Base-by-base conservation (phyloP, 53 echinoderm and acorn worm genomes). In the Holothuria leucospilota region DNA sequence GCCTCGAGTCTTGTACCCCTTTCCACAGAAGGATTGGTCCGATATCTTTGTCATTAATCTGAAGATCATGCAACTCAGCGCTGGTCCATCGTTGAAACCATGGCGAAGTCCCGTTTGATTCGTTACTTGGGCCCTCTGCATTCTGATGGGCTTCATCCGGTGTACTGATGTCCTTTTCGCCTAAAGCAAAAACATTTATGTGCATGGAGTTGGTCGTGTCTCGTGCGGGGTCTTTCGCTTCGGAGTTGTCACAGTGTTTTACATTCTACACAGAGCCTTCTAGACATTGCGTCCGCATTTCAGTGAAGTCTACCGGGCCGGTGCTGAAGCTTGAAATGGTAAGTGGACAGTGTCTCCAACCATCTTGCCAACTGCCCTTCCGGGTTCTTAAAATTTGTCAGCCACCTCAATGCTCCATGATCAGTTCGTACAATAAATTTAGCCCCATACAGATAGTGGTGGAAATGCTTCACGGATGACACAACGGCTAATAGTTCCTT, bases 21-120 rank as follows among this genome's bases (percentile, higher is more conserved):
- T 71, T 71, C 86, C 86, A 86, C 7, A 71, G 58, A 20, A 71
- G 24, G 25, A 85, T 58, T 5, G 82, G 82, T 20, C 63, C 46
- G 38, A 62, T 62, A 46, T 82, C 82, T 15, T 39, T 63, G 64
- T 61, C 82, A 20, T 82, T 4, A 16, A 62, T 9, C 30, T 59
- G 82, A 28, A 82, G 30, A 6, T 81, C 63, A 16, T 62, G 29
- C 20, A 81, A 20, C 27, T 81, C 82, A 14, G 12, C 39, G 59
- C 10, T 27, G 71, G 39, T 29, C 39, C 71, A 71, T 16, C 38
- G 28, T 26, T 71, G 29, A 20, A 38, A 71, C 71, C 71, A 71
- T 26, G 71, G n/a, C 21, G n/a, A 21, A 26, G 63, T 23, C 26
- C n/a, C 63, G 63, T 63, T 26, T 26, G 63, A 63, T 26, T 21